These are phyloP conservation scores for Trichogramma evanescens DNA, from an alignment of 2,888 invertebrate genomes.

Conservation along the genomic window DNA sequence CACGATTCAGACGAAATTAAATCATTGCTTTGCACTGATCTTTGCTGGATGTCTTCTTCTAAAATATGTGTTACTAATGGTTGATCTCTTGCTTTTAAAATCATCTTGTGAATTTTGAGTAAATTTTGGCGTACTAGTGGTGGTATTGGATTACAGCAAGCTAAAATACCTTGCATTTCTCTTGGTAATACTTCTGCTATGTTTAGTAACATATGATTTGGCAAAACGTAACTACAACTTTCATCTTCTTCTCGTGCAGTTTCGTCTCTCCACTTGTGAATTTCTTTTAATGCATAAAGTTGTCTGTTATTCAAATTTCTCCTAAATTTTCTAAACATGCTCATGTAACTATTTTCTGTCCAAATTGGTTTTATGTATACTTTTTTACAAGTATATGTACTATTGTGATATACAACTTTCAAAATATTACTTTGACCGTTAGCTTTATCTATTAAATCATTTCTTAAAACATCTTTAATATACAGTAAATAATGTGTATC, in stretches of 20 bases:
- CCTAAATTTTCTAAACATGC: slow-evolving; percentile 70
- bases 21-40: slow-evolving; percentile 35
- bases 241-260: slow-evolving; percentile 85
- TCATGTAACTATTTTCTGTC: slow-evolving; percentile 63
- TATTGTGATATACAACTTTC: slow-evolving; percentile 63
- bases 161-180: slow-evolving; percentile 86
- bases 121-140: slow-evolving; percentile 61
- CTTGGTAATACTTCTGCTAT: slow-evolving; percentile 82
- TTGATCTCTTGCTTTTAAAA: slow-evolving; percentile 64
- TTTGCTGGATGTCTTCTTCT: slow-evolving; percentile 36
- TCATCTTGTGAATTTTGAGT: slow-evolving; percentile 58
- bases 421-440: slow-evolving; percentile 62
- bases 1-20: slow-evolving; percentile 30
- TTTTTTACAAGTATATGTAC: slow-evolving; percentile 69
- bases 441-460: slow-evolving; percentile 63
- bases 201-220: slow-evolving; percentile 91
- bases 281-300: slow-evolving; percentile 68
- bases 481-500: slow-evolving; percentile 94
- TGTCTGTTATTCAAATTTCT: slow-evolving; percentile 80
- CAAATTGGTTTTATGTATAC: slow-evolving; percentile 73
- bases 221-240: slow-evolving; percentile 84
- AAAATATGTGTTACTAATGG: slow-evolving; percentile 53
- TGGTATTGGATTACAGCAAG: slow-evolving; percentile 90
- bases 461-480: slow-evolving; percentile 73
- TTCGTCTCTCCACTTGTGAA: slow-evolving; percentile 84